Evolutionary conservation across 2,113 vertebrate genomes (phyloP).

Genomic region (Monopterus albus): DNA sequence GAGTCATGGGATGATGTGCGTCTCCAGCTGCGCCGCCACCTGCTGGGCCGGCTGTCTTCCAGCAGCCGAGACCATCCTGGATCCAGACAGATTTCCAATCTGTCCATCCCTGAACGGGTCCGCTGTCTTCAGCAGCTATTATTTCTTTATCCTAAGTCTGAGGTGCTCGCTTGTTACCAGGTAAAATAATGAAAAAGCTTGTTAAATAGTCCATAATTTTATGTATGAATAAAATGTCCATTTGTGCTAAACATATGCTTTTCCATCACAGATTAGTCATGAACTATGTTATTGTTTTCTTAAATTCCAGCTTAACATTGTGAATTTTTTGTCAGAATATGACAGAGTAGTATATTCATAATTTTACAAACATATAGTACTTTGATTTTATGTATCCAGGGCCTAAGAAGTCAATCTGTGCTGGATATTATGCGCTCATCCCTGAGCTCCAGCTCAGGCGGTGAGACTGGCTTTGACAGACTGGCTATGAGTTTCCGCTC

Average conservation of each 20-base stretch:
- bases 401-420: slow-evolving; percentile 83
- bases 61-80: slow-evolving; percentile 16
- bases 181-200: slow-evolving; percentile 16
- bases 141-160: slow-evolving; percentile 90
- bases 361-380: background rate
- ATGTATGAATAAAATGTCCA: background rate
- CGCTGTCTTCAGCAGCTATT: slow-evolving; percentile 87
- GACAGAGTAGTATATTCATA: background rate
- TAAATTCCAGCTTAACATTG: background rate
- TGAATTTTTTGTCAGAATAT: background rate
- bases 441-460: slow-evolving; percentile 75
- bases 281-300: background rate
- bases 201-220: background rate
- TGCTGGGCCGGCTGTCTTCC: slow-evolving; percentile 83
- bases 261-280: background rate
- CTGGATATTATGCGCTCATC: slow-evolving; percentile 80
- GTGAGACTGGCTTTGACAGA: slow-evolving; percentile 86
- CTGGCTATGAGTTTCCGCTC: slow-evolving; percentile 79
- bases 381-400: slow-evolving; percentile 78
- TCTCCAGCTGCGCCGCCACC: slow-evolving; percentile 87
- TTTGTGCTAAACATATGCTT: background rate
- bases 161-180: slow-evolving; percentile 89
- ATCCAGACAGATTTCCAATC: background rate
- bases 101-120: slow-evolving; percentile 78
- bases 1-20: slow-evolving; percentile 91